Conservation (phyloP, 2,888 invertebrate species). For the Phyllotreta striolata region DNA sequence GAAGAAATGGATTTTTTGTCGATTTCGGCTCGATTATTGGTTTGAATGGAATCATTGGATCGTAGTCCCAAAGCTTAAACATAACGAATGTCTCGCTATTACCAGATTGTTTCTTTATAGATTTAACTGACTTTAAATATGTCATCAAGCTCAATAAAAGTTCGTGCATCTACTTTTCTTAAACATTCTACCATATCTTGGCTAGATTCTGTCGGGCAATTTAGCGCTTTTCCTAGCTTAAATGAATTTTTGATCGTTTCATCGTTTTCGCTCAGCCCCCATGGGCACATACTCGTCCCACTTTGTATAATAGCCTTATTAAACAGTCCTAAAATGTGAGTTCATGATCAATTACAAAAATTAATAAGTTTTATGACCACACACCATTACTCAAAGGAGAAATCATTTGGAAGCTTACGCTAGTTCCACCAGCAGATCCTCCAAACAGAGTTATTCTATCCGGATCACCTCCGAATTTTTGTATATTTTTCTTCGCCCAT, state of each 20-base stretch:
- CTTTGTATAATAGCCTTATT: conserved; percentile 79
- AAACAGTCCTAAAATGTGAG: conserved; percentile 67
- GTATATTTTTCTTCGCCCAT: conserved; percentile 58
- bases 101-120: too few species aligned
- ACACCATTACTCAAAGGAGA: not conserved
- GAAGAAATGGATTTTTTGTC: conserved; percentile 74
- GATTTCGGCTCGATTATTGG: conserved; percentile 75
- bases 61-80: conserved; percentile 68
- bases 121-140: conserved; percentile 70
- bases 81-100: too few species aligned
- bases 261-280: conserved; percentile 62
- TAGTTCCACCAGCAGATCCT: too few species aligned
- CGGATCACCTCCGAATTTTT: conserved; percentile 59
- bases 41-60: conserved; percentile 82
- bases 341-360: not conserved
- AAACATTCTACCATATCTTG: conserved; percentile 69
- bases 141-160: conserved; percentile 72
- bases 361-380: not conserved
- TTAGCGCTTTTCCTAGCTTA: conserved; percentile 68
- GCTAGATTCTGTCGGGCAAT: conserved; percentile 66
- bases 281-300: conserved; percentile 68
- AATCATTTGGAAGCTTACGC: too few species aligned
- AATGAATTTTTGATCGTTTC: conserved; percentile 67
- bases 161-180: conserved; percentile 67
- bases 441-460: conserved; percentile 59